Evolutionary conservation across 1,140 invertebrate genomes (phyloP).

Genomic region (Trichonephila inaurata): DNA sequence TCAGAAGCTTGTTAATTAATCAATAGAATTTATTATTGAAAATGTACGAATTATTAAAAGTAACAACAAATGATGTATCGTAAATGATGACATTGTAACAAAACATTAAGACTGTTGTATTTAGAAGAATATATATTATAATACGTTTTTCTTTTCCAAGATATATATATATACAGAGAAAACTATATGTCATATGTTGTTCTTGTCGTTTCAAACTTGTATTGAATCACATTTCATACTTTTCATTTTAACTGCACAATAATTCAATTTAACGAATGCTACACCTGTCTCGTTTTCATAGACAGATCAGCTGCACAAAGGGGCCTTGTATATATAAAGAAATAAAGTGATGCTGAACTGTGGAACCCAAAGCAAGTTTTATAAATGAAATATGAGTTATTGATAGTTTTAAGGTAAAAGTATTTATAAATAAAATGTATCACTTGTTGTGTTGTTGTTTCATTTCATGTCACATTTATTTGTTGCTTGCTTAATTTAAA

Average conservation of each 20-base stretch:
- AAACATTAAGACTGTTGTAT: background rate
- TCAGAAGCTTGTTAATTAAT: background rate
- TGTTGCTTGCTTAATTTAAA: too few species aligned
- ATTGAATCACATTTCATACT: background rate
- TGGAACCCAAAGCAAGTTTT: conserved; percentile 4
- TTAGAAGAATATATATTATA: background rate
- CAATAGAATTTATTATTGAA: background rate
- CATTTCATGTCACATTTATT: too few species aligned
- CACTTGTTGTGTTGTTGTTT: background rate
- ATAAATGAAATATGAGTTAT: conserved; percentile 24
- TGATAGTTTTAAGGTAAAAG: conserved; percentile 42
- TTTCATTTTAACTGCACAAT: conserved; percentile 30
- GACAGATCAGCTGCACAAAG: conserved; percentile 35
- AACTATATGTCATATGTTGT: background rate
- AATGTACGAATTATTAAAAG: background rate
- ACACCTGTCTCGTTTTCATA: background rate
- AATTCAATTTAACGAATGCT: background rate
- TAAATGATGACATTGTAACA: background rate
- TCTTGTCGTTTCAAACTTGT: background rate
- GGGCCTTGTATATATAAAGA: conserved; percentile 55
- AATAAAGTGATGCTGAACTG: background rate
- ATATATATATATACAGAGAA: background rate
- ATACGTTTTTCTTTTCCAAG: background rate
- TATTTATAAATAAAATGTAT: conserved; percentile 46
- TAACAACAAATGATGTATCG: background rate